A percentile compares a stretch with the other conserved stretches of the same genome.
phyloP scores from a whole-genome alignment of 2,113 vertebrate genomes.

The Cephalopterus ornatus region DNA sequence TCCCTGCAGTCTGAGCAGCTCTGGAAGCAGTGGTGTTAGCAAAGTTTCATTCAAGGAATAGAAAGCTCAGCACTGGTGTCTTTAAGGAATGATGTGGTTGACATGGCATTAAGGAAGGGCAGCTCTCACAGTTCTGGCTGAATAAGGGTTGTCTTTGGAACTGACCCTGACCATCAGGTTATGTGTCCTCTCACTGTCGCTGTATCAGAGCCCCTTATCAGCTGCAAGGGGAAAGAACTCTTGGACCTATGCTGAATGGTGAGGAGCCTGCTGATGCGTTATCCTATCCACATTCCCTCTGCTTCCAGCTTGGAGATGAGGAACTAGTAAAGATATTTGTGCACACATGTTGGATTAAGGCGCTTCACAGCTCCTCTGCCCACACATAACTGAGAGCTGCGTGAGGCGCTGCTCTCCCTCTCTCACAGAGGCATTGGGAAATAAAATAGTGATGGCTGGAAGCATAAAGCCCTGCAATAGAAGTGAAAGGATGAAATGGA shows the following conservation, averaged over 20 bases:
- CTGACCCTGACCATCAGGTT: background rate
- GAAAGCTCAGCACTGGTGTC: background rate
- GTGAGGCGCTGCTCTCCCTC: background rate
- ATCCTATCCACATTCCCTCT: background rate
- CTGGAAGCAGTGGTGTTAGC: background rate
- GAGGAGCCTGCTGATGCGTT: background rate
- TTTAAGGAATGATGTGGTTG: background rate
- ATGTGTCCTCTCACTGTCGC: accelerated
- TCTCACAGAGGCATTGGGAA: background rate
- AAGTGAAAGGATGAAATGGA: background rate
- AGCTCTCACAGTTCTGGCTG: background rate
- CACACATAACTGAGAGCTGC: background rate
- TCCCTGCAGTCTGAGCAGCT: background rate
- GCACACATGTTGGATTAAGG: background rate
- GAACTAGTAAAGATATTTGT: background rate
- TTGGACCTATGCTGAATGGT: background rate
- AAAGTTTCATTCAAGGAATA: background rate
- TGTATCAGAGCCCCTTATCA: background rate
- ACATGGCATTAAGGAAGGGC: background rate
- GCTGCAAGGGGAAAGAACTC: background rate
- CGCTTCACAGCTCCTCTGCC: background rate
- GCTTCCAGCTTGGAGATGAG: background rate
- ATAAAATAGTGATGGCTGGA: background rate
- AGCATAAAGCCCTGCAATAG: background rate
- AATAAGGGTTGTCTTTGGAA: background rate